phyloP scores from a whole-genome alignment of 2,888 invertebrate species.

The Scaptodrosophila latifasciaeformis region DNA sequence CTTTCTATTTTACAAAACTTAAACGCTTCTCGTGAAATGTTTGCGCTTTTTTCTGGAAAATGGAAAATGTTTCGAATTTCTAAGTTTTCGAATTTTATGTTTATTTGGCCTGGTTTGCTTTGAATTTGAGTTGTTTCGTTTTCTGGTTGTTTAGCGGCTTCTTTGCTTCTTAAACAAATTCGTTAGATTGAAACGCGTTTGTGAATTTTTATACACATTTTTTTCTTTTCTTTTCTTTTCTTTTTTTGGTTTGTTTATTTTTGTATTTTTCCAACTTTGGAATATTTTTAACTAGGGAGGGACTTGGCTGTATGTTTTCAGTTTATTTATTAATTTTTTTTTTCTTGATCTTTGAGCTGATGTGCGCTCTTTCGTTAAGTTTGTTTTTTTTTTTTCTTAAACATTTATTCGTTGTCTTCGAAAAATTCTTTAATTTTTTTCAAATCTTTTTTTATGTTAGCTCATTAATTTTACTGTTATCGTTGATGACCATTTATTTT shows the following conservation, averaged over 20 bases:
- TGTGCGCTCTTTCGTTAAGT: background rate
- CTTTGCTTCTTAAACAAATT: constrained; percentile 44
- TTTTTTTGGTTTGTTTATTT: too few relatives aligned
- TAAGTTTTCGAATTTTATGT: constrained; percentile 16
- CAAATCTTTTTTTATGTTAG: constrained; percentile 20
- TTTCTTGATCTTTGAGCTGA: background rate
- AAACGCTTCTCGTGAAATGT: background rate
- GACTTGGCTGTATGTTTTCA: constrained; percentile 36
- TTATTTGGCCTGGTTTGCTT: constrained; percentile 16
- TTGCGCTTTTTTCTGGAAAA: background rate
- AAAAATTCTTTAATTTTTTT: constrained; percentile 53
- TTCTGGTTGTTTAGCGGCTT: background rate
- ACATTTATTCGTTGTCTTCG: constrained; percentile 66
- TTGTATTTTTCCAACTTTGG: constrained; percentile 12
- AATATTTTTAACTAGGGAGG: constrained; percentile 44
- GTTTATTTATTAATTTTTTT: constrained; percentile 19
- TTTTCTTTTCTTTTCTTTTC: constrained; percentile 22
- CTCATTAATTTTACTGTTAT: background rate
- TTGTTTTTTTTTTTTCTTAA: constrained; percentile 49
- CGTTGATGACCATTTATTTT: constrained; percentile 7
- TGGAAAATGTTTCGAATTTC: background rate
- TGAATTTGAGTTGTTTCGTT: constrained; percentile 40
- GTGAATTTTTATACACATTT: constrained; percentile 30
- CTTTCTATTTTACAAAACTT: constrained; percentile 16
- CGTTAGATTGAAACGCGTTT: constrained; percentile 58